Evolutionary conservation across 2,888 invertebrate genomes (phyloP).

Genomic region (Himalopsyche anomala): DNA sequence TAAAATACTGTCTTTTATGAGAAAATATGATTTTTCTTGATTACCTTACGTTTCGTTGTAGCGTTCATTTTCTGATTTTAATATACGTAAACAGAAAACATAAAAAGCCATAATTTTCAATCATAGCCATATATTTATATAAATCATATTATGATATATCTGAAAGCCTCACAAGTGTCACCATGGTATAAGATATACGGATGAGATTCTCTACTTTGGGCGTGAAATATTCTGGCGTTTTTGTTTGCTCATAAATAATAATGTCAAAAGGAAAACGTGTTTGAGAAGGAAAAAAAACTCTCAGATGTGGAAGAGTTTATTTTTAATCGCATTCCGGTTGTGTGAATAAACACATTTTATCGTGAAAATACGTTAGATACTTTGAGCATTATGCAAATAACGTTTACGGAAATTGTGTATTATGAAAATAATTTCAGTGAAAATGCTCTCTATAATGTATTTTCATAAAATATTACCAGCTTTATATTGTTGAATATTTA

Average conservation of each 20-base stretch:
- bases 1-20: no score
- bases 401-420: neutral
- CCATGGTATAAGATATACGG: conserved; percentile 19
- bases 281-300: conserved; percentile 13
- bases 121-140: neutral
- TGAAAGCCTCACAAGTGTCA: neutral
- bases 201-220: neutral
- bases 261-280: conserved; percentile 34
- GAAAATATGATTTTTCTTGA: no score
- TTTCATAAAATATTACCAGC: no score
- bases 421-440: no score
- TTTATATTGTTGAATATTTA: no score
- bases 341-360: conserved; percentile 26
- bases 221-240: conserved; percentile 9
- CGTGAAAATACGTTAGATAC: neutral
- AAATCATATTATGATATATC: conserved; percentile 14
- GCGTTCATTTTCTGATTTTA: no score
- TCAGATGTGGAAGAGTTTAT: conserved; percentile 34
- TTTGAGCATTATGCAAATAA: conserved; percentile 7
- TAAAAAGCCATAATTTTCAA: conserved; percentile 4
- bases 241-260: conserved; percentile 34
- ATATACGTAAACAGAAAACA: no score
- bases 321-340: conserved; percentile 34
- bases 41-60: no score
- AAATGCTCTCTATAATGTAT: no score